Conservation (phyloP, 1,140 invertebrate species). For the Rhopalosiphum padi region DNA sequence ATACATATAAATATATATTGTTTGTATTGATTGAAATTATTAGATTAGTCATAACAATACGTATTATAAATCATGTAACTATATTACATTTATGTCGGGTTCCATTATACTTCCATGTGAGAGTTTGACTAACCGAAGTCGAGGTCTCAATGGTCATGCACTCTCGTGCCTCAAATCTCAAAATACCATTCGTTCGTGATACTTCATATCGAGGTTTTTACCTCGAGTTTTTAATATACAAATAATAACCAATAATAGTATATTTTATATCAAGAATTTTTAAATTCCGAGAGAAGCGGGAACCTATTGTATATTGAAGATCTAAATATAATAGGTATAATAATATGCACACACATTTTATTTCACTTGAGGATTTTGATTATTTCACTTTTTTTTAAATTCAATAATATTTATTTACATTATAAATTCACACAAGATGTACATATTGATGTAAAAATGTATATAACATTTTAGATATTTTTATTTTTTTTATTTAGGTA, state of each 20-base stretch:
- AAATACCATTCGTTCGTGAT: neutral
- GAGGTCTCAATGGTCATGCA: conserved; percentile 12
- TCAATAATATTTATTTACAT: neutral
- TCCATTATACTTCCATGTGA: conserved; percentile 15
- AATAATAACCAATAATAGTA: neutral
- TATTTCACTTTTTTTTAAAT: neutral
- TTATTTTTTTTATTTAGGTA: too few species aligned
- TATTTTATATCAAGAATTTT: neutral
- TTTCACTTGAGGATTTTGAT: neutral
- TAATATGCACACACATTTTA: neutral
- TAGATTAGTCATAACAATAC: conserved; percentile 6
- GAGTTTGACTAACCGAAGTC: neutral
- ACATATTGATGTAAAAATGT: neutral
- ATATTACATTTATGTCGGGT: neutral
- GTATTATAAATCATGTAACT: conserved; percentile 20
- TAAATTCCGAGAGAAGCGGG: neutral
- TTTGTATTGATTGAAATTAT: neutral
- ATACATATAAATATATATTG: neutral
- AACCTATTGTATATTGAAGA: neutral
- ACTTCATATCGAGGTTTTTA: neutral
- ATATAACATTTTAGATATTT: neutral
- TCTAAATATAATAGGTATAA: neutral
- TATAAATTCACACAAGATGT: neutral
- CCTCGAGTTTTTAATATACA: neutral
- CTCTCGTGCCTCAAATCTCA: neutral